A percentile compares a stretch with the other conserved stretches of the same genome.
These are phyloP conservation scores for Scaptomyza parva DNA, from an alignment of 2,888 invertebrate genomes.

Conservation along the genomic window DNA sequence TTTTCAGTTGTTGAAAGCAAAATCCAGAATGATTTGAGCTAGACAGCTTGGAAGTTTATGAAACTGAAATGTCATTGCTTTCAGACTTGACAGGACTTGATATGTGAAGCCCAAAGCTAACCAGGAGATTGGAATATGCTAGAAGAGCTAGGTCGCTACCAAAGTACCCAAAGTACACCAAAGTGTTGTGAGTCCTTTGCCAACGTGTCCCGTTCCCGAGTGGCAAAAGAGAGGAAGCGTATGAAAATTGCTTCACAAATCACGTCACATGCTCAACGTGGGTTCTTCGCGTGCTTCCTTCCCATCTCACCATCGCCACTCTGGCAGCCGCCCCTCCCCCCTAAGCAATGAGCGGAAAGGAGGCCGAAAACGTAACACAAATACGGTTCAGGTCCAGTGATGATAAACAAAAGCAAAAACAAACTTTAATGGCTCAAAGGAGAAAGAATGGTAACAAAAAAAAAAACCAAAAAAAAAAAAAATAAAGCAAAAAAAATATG, in stretches of 20 bases:
- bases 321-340: background rate
- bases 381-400: slow-evolving; percentile 32
- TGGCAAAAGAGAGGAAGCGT: slow-evolving; percentile 19
- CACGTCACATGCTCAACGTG: slow-evolving; percentile 50
- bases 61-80: too few species aligned
- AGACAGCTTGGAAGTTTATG: background rate
- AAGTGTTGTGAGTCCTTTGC: slow-evolving; percentile 3
- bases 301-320: background rate
- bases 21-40: background rate
- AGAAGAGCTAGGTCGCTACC: slow-evolving; percentile 17
- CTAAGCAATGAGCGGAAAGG: background rate
- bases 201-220: slow-evolving; percentile 22
- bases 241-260: slow-evolving; percentile 58
- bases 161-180: background rate
- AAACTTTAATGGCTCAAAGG: slow-evolving; percentile 63
- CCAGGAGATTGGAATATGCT: background rate
- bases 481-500: too few species aligned
- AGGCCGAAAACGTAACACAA: slow-evolving; percentile 8
- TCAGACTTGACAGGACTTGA: too few species aligned
- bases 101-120: too few species aligned
- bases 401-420: slow-evolving; percentile 49
- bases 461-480: too few species aligned
- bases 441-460: background rate
- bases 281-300: slow-evolving; percentile 17
- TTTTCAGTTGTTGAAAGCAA: background rate